A percentile compares a stretch with the other conserved stretches of the same genome.
phyloP scores from a whole-genome alignment of 2,888 invertebrate species.

The Sphaerophoria taeniata region DNA sequence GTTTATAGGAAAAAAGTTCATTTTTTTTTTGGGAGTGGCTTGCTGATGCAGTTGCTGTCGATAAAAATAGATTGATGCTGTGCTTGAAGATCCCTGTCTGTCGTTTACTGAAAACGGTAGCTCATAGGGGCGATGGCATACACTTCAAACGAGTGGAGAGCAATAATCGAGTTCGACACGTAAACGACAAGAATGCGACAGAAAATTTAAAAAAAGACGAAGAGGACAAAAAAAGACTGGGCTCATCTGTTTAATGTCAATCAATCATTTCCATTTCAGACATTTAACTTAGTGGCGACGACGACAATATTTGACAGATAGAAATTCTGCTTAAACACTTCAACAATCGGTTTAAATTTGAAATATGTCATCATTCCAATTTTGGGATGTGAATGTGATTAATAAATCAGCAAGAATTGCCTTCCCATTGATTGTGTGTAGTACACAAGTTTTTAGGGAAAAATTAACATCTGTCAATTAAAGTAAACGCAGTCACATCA shows the following conservation, averaged over 20 bases:
- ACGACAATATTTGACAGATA: neutral
- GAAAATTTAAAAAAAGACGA: slow-evolving; percentile 52
- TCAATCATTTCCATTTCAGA: slow-evolving; percentile 29
- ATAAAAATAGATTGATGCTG: slow-evolving; percentile 28
- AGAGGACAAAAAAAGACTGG: slow-evolving; percentile 7
- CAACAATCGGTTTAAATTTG: slow-evolving; percentile 46
- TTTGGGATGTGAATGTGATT: slow-evolving; percentile 46
- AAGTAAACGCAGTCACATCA: slow-evolving; percentile 29
- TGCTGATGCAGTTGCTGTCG: neutral
- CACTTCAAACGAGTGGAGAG: slow-evolving; percentile 6
- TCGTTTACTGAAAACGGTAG: slow-evolving; percentile 18
- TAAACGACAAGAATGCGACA: slow-evolving; percentile 17
- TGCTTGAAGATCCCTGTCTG: slow-evolving; percentile 62
- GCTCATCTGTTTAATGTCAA: slow-evolving; percentile 8
- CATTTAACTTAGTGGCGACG: neutral
- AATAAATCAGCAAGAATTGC: slow-evolving; percentile 55
- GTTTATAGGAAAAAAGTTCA: slow-evolving; percentile 46
- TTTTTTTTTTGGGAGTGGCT: slow-evolving; percentile 63
- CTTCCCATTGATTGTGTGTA: slow-evolving; percentile 18
- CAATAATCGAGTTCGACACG: slow-evolving; percentile 52
- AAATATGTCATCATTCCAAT: slow-evolving; percentile 66
- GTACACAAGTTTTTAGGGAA: slow-evolving; percentile 45
- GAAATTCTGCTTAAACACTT: slow-evolving; percentile 39
- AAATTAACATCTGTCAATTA: slow-evolving; percentile 71
- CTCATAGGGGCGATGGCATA: neutral